Conservation (phyloP, 2,888 invertebrate species). For the Eustalomyia histrio region DNA sequence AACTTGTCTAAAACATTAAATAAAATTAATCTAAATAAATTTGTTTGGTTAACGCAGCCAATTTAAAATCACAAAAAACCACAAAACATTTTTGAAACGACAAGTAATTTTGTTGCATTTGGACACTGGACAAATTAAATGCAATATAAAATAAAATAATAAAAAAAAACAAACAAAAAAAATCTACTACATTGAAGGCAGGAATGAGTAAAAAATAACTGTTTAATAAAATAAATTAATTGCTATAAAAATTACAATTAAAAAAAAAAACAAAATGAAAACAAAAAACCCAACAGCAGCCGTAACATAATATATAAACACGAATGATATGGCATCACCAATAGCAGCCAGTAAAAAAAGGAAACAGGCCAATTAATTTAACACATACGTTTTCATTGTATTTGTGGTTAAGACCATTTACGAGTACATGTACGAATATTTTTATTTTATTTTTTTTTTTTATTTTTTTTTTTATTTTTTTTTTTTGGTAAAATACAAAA, state of each 20-base stretch:
- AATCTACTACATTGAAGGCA: background rate
- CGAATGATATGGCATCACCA: conserved; percentile 58
- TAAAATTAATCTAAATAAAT: conserved; percentile 66
- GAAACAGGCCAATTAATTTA: conserved; percentile 74
- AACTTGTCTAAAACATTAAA: conserved; percentile 59
- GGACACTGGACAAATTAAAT: conserved; percentile 61
- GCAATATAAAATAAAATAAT: conserved; percentile 40
- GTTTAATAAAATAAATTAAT: conserved; percentile 68
- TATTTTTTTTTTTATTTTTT: conserved; percentile 33
- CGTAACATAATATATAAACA: conserved; percentile 34
- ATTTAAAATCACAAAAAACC: conserved; percentile 66
- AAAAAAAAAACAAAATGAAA: conserved; percentile 54
- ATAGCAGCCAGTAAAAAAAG: conserved; percentile 33
- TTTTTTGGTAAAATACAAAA: conserved; percentile 9
- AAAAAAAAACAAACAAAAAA: background rate
- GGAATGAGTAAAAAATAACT: conserved; percentile 59
- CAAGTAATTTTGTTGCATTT: conserved; percentile 63
- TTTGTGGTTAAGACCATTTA: conserved; percentile 73
- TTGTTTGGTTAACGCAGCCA: conserved; percentile 64
- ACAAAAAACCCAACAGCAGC: conserved; percentile 38
- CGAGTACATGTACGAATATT: conserved; percentile 36
- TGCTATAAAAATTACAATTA: conserved; percentile 66
- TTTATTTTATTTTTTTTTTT: too few relatives aligned
- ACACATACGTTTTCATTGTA: conserved; percentile 73
- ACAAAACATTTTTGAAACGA: conserved; percentile 64